Conservation (phyloP, 2,113 vertebrate species). For the Oreocharis arfaki region DNA sequence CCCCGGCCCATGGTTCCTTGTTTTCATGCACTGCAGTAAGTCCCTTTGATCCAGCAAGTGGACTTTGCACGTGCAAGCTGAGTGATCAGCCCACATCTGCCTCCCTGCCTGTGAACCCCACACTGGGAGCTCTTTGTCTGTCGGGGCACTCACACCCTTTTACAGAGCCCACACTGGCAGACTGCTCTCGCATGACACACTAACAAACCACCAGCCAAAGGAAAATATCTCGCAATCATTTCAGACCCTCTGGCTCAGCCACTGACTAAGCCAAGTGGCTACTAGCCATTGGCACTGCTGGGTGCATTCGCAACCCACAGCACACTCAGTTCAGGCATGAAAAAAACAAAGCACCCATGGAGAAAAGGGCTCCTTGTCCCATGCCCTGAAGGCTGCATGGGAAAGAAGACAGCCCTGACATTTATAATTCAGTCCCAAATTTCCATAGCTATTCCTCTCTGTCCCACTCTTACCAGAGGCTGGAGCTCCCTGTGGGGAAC, state of each 20-base stretch:
- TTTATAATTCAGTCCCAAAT: constrained; percentile 8
- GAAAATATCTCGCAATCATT: constrained; percentile 50
- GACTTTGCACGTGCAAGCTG: neutral
- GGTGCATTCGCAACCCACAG: neutral
- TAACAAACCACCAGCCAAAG: constrained; percentile 33
- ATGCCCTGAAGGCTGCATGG: neutral
- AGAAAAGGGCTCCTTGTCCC: neutral
- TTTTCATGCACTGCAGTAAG: neutral
- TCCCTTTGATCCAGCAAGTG: neutral
- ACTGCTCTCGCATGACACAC: neutral
- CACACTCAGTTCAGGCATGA: neutral
- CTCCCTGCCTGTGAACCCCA: neutral
- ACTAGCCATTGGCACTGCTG: constrained; percentile 37
- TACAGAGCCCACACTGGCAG: neutral
- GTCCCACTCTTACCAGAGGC: neutral
- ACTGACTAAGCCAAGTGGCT: constrained; percentile 49
- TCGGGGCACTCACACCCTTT: neutral
- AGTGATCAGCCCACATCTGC: neutral
- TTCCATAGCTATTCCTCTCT: neutral
- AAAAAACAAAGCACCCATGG: neutral
- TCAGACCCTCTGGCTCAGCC: constrained; percentile 40
- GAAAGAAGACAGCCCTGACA: neutral
- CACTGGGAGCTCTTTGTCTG: constrained; percentile 31
- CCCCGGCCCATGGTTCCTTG: neutral
- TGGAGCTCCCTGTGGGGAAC: neutral